Base-by-base conservation (phyloP, 2,797 vertebrate species). In the Borostomias antarcticus region DNA sequence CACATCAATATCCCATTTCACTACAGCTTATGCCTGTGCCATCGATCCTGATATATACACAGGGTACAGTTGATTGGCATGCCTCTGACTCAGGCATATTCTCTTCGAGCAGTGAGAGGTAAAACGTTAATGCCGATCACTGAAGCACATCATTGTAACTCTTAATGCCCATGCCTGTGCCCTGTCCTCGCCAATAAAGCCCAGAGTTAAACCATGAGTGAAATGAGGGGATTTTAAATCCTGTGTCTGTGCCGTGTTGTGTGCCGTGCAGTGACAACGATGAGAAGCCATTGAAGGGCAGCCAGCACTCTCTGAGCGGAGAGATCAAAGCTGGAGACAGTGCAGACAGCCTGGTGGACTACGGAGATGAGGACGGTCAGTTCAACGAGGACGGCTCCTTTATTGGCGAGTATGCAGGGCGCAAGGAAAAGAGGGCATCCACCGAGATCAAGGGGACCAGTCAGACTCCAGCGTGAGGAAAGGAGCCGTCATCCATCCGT, bases 351-450 rank as follows among this genome's bases (percentile, higher is more conserved):
- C 88, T 98, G 83, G 97, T 95, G 72, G 95, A 96, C 85, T 99
- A 98, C 15, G 96, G 94, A 21, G 96, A 96, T 0, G 96, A 97
- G 82, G 96, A 98, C 1, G 93, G 79, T 37, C 94, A 97, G 75
- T 99, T 99, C 92, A 97, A 94, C 43, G 97, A 99, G 90, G 97
- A 99, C 7, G 97, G 97, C 64, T 98, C 97, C 13, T 99, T 99
- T 74, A 99, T 98, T 65, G 97, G 97, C 7, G 95, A 96, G 84
- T 99, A 99, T 2, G 88, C 93, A 0, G 95, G 93, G 57, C 92
- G 92, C 59, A 98, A 96, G 86, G 90, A 90, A 74, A 96, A 96
- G 77, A 95, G 95, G 85, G 92, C 72, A 69, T 94, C 95, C 1
- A 84, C 89, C 26, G 96, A 98, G 87, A 93, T 95, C 82, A 93